Evolutionary conservation across 1,140 invertebrate species (phyloP).

Genomic region (Condylostylus longicornis): DNA sequence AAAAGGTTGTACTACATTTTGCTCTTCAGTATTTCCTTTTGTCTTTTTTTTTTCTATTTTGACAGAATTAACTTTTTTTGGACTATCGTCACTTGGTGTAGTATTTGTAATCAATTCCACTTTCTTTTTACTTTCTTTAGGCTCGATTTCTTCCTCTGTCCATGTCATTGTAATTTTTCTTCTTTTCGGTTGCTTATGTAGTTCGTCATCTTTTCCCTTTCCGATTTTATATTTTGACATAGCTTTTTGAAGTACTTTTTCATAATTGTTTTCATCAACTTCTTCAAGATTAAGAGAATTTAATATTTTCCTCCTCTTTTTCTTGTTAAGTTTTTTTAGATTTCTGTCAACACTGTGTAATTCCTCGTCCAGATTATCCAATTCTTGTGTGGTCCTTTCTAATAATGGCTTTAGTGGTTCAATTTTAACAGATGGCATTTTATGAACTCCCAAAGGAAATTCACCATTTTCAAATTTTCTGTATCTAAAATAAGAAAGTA

Average conservation of each 20-base stretch:
- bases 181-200: conserved; percentile 11
- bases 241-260: conserved; percentile 19
- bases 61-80: neutral
- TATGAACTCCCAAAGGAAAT: conserved; percentile 47
- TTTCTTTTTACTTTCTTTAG: neutral
- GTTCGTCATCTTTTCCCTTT: conserved; percentile 18
- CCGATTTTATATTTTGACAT: conserved; percentile 17
- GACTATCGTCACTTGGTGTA: conserved; percentile 1
- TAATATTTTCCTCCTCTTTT: conserved; percentile 24
- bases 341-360: conserved; percentile 16
- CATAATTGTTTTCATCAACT: conserved; percentile 23
- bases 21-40: conserved; percentile 1
- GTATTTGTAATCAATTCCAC: too few species aligned
- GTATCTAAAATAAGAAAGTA: conserved; percentile 31
- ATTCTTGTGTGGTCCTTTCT: conserved; percentile 20
- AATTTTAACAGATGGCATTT: conserved; percentile 24
- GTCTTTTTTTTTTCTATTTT: conserved; percentile 3
- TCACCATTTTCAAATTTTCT: conserved; percentile 37
- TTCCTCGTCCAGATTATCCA: conserved; percentile 24
- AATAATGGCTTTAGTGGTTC: conserved; percentile 17
- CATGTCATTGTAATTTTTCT: conserved; percentile 16
- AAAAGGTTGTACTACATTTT: conserved; percentile 1
- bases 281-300: conserved; percentile 23
- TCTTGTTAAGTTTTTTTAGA: conserved; percentile 26
- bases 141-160: conserved; percentile 21